Percentiles rank a stretch among this genome's conserved stretches.
These are phyloP conservation scores for Melitaea cinxia DNA, from an alignment of 1,140 invertebrate species.

Conservation along the genomic window DNA sequence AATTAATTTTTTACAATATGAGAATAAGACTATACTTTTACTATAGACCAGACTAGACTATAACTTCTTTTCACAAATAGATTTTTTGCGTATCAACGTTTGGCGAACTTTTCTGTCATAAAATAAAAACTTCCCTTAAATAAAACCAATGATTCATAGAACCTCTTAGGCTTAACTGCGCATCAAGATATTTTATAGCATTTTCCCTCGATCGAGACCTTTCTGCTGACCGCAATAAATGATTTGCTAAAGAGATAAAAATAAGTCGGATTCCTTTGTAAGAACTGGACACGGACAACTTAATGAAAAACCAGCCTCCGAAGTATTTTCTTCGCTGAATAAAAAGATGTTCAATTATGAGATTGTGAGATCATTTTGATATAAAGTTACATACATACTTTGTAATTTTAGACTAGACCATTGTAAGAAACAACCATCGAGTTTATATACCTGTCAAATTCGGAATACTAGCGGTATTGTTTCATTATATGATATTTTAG, in stretches of 20 bases:
- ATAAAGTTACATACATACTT: not conserved
- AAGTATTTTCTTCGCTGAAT: slow-evolving; percentile 15
- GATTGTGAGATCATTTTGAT: not conserved
- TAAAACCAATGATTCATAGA: slow-evolving; percentile 45
- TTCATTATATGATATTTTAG: no score
- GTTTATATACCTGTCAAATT: no score
- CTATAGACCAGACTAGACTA: no score
- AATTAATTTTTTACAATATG: no score
- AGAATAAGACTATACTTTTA: no score
- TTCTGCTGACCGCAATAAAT: slow-evolving; percentile 72
- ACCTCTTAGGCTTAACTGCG: slow-evolving; percentile 35
- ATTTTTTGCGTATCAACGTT: not conserved
- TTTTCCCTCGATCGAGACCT: slow-evolving; percentile 56
- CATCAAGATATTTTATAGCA: slow-evolving; percentile 55
- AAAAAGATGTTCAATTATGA: slow-evolving; percentile 1
- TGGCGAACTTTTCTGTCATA: not conserved
- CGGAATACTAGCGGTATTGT: no score
- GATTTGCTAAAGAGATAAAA: slow-evolving; percentile 67
- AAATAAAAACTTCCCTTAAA: slow-evolving; percentile 17
- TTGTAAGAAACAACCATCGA: no score
- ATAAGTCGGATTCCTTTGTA: slow-evolving; percentile 59
- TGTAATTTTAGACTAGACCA: no score
- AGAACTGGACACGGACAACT: slow-evolving; percentile 53
- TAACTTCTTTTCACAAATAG: no score
- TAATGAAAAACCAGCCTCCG: slow-evolving; percentile 59